Conservation (phyloP, 2,888 invertebrate species). For the Clistopyga incitator region DNA sequence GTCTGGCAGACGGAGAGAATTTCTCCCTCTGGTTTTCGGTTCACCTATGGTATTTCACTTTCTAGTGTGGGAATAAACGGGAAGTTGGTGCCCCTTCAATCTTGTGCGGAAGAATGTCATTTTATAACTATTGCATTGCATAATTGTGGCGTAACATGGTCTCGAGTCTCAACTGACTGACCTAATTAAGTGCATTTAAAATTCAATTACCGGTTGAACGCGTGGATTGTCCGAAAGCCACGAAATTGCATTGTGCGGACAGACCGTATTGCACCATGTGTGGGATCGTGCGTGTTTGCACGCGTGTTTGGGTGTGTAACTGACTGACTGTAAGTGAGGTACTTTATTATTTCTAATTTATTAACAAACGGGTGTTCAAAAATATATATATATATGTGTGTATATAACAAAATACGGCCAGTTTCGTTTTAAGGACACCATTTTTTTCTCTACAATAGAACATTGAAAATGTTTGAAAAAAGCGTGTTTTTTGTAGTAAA, state of each 20-base stretch:
- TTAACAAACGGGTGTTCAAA: slow-evolving; percentile 58
- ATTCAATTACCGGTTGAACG: slow-evolving; percentile 77
- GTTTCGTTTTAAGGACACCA: too few species aligned
- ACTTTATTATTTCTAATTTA: slow-evolving; percentile 67
- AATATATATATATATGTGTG: too few species aligned
- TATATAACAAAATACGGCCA: too few species aligned
- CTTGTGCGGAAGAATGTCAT: slow-evolving; percentile 67
- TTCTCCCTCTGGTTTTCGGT: slow-evolving; percentile 7
- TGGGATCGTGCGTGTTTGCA: background rate
- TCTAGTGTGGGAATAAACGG: background rate
- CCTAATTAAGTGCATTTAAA: slow-evolving; percentile 81
- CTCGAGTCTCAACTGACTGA: slow-evolving; percentile 70
- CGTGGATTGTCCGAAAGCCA: slow-evolving; percentile 54
- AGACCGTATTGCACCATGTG: slow-evolving; percentile 23
- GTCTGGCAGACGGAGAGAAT: background rate
- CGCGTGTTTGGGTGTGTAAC: slow-evolving; percentile 16
- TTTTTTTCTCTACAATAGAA: too few species aligned
- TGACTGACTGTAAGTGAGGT: slow-evolving; percentile 36
- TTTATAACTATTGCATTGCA: slow-evolving; percentile 64
- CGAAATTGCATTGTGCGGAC: slow-evolving; percentile 64
- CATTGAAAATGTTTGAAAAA: too few species aligned
- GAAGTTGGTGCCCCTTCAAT: slow-evolving; percentile 46
- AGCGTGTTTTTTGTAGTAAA: too few species aligned
- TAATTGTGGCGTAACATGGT: slow-evolving; percentile 61
- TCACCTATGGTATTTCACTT: slow-evolving; percentile 25